Evolutionary conservation across 1,140 invertebrate genomes (phyloP), one percentile per base, ranked within the genome.

Genomic region (Geopemphigus sp.): DNA sequence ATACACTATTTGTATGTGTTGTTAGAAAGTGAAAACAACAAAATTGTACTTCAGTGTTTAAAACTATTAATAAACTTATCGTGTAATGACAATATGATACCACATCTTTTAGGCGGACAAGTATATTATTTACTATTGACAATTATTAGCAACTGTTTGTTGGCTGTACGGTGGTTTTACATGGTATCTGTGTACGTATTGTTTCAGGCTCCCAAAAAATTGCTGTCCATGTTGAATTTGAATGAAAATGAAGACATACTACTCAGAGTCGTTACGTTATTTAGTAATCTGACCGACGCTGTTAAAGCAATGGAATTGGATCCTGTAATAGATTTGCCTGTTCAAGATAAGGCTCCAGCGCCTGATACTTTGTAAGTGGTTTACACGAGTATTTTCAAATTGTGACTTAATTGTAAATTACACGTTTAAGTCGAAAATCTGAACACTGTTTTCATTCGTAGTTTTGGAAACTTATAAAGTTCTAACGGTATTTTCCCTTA

Each of bases 61-160:
- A 88, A 89, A 83, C 84, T 91, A 39, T 85, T 91, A n/a, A 89
- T 91, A 61, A 91, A 91, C 84, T 84, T 91, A 5, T 89, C 90
- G 5, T 89, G 88, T 82, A 90, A 90, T 84, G 85, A 87, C 82
- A 87, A 89, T 76, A 88, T 90, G 86, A 87, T 91, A 22, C 89
- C 89, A 19, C 87, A 88, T 82, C 84, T 91, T 32, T 83, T 91
- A 63, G 89, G 89, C 81, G 89, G 89, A 74, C 88, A 90, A 87
- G 90, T 91, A 85, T 74, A 19, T 39, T 24, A 26, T 50, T 47
- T 68, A 68, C 50, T 26, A 26, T 50, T 68, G 0, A 24, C 47
- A 68, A 68, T 74, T 15, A 15, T 11, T 68, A 53, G 47, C 8
- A 3, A 6, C 0, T 14, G 0, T 22, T 14, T 45, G 19, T 39